phyloP scores from a whole-genome alignment of 2,888 invertebrate genomes.

The Euzetes globulus region DNA sequence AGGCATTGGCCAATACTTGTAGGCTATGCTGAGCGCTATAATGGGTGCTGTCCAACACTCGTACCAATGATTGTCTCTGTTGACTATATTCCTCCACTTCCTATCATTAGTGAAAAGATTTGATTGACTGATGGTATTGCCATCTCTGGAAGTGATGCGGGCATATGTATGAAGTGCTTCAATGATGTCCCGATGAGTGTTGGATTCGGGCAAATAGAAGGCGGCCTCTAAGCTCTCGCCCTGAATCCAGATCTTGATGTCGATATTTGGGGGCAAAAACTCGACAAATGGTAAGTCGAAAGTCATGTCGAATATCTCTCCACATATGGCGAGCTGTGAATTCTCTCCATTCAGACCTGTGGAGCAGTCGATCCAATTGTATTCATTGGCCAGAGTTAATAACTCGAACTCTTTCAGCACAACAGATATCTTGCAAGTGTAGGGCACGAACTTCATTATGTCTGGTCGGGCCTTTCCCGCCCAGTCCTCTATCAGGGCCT shows the following conservation, averaged over 20 bases:
- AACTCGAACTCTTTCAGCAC: constrained; percentile 90
- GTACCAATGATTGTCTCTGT: constrained; percentile 72
- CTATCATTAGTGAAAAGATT: constrained; percentile 43
- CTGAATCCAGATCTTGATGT: constrained; percentile 85
- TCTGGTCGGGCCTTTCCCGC: constrained; percentile 67
- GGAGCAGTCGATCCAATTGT: constrained; percentile 98
- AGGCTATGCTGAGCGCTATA: constrained; percentile 79
- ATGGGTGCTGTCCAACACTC: constrained; percentile 95
- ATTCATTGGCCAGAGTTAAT: constrained; percentile 84
- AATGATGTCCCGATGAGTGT: constrained; percentile 73
- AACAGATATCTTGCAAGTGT: constrained; percentile 87
- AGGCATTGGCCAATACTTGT: constrained; percentile 86
- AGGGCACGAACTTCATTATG: constrained; percentile 88
- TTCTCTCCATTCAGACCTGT: constrained; percentile 53
- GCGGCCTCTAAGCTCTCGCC: constrained; percentile 87
- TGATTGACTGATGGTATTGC: constrained; percentile 56
- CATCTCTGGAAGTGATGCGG: constrained; percentile 49
- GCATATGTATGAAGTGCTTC: constrained; percentile 78
- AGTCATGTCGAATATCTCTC: constrained; percentile 83
- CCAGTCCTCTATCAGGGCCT: constrained; percentile 90
- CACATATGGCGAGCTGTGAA: constrained; percentile 78
- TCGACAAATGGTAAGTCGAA: constrained; percentile 90
- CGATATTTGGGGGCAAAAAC: constrained; percentile 80
- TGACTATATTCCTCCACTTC: constrained; percentile 75
- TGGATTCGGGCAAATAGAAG: constrained; percentile 81